Conservation (phyloP, 2,888 invertebrate species). For the Xylophagus ater region DNA sequence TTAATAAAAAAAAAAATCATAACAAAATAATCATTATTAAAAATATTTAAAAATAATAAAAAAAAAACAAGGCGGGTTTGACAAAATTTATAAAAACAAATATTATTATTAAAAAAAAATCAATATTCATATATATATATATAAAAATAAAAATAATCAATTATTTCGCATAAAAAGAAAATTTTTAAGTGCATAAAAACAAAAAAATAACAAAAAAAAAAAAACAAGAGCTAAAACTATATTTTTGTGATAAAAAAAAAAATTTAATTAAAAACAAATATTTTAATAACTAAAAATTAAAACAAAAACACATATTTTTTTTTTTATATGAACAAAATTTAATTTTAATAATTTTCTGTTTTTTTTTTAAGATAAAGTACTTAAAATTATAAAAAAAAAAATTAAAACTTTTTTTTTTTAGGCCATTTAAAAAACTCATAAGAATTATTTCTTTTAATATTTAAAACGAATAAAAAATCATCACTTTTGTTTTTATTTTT, state of each 20-base stretch:
- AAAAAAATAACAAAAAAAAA: background rate
- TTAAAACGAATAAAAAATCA: too few species aligned
- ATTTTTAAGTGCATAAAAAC: background rate
- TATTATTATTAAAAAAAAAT: background rate
- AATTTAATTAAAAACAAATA: too few species aligned
- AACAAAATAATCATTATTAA: too few species aligned
- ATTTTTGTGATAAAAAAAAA: conserved; percentile 8
- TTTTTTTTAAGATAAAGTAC: too few species aligned
- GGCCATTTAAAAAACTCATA: too few species aligned
- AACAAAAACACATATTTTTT: background rate
- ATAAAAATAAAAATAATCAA: conserved; percentile 16
- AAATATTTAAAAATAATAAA: background rate
- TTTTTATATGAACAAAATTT: too few species aligned
- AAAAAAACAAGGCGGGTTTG: conserved; percentile 1
- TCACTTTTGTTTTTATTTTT: too few species aligned
- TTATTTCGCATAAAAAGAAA: conserved; percentile 10
- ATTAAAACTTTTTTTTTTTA: too few species aligned
- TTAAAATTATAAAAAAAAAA: too few species aligned
- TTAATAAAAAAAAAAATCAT: too few species aligned
- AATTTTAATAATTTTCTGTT: too few species aligned
- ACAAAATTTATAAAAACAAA: conserved; percentile 1
- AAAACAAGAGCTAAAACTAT: background rate
- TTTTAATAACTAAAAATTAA: background rate
- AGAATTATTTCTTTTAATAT: too few species aligned
- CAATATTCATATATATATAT: conserved; percentile 12